phyloP scores from a whole-genome alignment of 2,113 vertebrate genomes.

The Lutjanus erythropterus region DNA sequence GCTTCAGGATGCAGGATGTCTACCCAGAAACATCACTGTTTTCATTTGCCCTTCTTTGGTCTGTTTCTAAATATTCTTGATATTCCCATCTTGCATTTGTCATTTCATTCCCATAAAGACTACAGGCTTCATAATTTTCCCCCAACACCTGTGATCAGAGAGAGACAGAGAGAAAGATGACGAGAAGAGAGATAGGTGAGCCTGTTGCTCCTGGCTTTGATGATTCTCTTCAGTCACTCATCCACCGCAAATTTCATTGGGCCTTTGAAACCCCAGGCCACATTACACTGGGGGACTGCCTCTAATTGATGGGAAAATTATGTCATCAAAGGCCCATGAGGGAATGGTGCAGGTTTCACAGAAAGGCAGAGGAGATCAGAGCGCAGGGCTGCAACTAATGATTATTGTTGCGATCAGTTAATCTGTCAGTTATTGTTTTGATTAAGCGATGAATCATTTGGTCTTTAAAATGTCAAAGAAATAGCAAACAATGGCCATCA shows the following conservation, averaged over 20 bases:
- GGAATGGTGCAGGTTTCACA: conserved; percentile 6
- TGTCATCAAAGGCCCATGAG: conserved; percentile 33
- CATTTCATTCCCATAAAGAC: conserved; percentile 23
- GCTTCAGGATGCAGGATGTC: too few relatives aligned
- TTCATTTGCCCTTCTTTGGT: not conserved
- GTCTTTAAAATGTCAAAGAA: not conserved
- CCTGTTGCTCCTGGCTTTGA: conserved; percentile 33
- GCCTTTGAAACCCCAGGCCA: conserved; percentile 45
- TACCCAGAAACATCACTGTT: too few relatives aligned
- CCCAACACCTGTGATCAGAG: conserved; percentile 27
- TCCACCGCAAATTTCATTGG: conserved; percentile 22
- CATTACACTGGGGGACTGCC: conserved; percentile 3
- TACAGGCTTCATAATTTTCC: conserved; percentile 8
- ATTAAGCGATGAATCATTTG: not conserved
- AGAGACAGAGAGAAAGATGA: conserved; percentile 9
- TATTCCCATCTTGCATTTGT: not conserved
- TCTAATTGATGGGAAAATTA: conserved; percentile 35
- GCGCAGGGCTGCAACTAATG: not conserved
- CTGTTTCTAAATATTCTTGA: not conserved
- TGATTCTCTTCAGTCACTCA: conserved; percentile 32
- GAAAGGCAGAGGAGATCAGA: not conserved
- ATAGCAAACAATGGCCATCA: not conserved
- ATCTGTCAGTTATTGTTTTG: not conserved
- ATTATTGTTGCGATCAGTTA: conserved; percentile 3
- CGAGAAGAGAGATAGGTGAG: conserved; percentile 6